Evolutionary conservation across 2,888 invertebrate species (phyloP), one percentile per base, ranked within the genome.

Genomic region (Thereva unica): DNA sequence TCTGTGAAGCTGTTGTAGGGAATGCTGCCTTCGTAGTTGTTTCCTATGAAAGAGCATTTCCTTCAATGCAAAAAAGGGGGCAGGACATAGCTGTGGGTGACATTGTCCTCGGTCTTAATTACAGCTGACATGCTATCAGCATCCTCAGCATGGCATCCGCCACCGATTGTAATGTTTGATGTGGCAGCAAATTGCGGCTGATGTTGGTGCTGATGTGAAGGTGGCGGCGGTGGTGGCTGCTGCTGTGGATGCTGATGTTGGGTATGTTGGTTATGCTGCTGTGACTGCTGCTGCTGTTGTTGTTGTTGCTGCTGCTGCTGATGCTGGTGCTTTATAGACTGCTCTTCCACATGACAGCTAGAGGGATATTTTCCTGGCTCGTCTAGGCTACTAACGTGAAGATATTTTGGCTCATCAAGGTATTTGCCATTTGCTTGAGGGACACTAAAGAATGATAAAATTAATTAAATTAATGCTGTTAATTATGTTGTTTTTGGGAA

Each of bases 51-150:
- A 76, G 77, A 80, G 79, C 78, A 79, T 78, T 79, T 80, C 77
- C 73, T 76, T 80, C 74, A 81, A 74, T 80, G 81, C 78, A 81
- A 80, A 81, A 81, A 81, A 79, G 81, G 79, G 71, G 81, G 81
- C 76, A 81, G 72, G 52, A 80, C 80, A 73, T 81, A 81, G 72
- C 75, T 81, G 70, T 81, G 81, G n/a, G 78, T 76, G 71, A 76
- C 78, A 73, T 69, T 77, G 64, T 80, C 80, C 71, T 81, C 80
- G 68, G 75, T 78, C 72, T 81, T 81, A 72, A 81, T 81, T 72
- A 80, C 78, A 71, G 78, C 75, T 74, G 78, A 78, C 69, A 75
- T 74, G 71, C 75, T 71, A 47, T 77, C 70, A 40, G 64, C 56
- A 50, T 72, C 71, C 53, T 72, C 72, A 57, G 68, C 41, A 68